phyloP scores from a whole-genome alignment of 2,888 invertebrate species.

The Anthophora plumipes region DNA sequence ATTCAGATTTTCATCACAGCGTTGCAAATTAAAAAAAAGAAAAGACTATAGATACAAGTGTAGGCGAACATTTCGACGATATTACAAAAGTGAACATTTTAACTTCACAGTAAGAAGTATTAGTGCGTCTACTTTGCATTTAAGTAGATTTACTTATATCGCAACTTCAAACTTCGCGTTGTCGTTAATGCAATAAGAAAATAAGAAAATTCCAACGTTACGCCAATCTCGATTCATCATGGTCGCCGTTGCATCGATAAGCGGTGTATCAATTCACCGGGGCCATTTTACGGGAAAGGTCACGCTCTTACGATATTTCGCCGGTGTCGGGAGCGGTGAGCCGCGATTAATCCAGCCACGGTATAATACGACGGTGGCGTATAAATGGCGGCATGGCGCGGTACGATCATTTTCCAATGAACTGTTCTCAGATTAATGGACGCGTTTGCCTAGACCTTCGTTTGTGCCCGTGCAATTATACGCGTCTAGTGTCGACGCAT shows the following conservation, averaged over 20 bases:
- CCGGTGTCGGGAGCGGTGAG: constrained; percentile 42
- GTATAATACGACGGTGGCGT: constrained; percentile 56
- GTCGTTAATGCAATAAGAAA: too few species aligned
- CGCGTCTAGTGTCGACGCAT: constrained; percentile 1
- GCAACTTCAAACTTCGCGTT: too few species aligned
- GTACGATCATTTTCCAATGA: constrained; percentile 69
- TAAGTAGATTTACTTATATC: too few species aligned
- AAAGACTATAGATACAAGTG: too few species aligned
- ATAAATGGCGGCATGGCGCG: constrained; percentile 42
- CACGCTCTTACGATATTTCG: constrained; percentile 59
- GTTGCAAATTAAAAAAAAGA: too few species aligned
- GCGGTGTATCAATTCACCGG: constrained; percentile 23
- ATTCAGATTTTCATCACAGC: too few species aligned
- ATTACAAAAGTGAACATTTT: too few species aligned
- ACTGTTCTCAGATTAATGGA: constrained; percentile 71
- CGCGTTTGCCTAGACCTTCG: constrained; percentile 3
- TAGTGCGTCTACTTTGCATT: too few species aligned
- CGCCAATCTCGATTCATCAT: constrained; percentile 5
- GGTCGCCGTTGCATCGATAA: constrained; percentile 17
- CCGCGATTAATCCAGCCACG: constrained; percentile 65
- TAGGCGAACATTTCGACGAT: too few species aligned
- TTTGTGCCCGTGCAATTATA: constrained; percentile 22
- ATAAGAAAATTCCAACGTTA: too few species aligned
- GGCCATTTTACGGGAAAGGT: constrained; percentile 35
- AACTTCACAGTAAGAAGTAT: too few species aligned